Evolutionary conservation across 2,113 vertebrate species (phyloP).

Genomic region (Istiophorus platypterus): DNA sequence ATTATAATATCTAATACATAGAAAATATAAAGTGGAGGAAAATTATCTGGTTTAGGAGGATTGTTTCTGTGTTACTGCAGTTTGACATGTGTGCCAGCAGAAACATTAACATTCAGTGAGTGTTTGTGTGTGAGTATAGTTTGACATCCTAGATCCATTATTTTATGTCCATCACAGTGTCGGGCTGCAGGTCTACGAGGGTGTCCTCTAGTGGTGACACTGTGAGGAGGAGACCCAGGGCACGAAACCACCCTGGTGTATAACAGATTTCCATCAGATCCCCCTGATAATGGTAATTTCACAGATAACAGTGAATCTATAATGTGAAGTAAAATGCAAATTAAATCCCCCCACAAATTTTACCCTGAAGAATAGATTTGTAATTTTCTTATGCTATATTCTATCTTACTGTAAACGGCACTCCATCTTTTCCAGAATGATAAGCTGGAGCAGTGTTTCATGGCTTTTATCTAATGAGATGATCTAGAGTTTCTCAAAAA

Average conservation of each 20-base stretch:
- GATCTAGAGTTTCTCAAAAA: conserved; percentile 66
- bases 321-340: conserved; percentile 81
- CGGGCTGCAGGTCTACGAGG: conserved; percentile 62
- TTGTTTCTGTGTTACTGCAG: conserved; percentile 1
- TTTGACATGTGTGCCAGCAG: conserved; percentile 10
- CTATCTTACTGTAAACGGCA: conserved; percentile 75
- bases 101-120: conserved; percentile 5
- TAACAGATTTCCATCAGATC: conserved; percentile 79
- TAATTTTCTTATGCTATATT: conserved; percentile 71
- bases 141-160: conserved; percentile 25
- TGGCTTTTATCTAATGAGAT: conserved; percentile 73
- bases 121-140: conserved; percentile 12
- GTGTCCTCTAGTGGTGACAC: conserved; percentile 83
- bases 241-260: conserved; percentile 68
- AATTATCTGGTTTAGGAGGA: background rate
- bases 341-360: conserved; percentile 74
- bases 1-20: too few species aligned
- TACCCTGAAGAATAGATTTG: conserved; percentile 81
- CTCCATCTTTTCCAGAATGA: conserved; percentile 72
- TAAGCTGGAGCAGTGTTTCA: conserved; percentile 67
- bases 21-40: background rate
- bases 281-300: conserved; percentile 79
- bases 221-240: conserved; percentile 18
- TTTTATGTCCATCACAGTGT: conserved; percentile 30
- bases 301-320: conserved; percentile 81